phyloP scores from a whole-genome alignment of 2,113 vertebrate genomes.

The Aythya baeri region DNA sequence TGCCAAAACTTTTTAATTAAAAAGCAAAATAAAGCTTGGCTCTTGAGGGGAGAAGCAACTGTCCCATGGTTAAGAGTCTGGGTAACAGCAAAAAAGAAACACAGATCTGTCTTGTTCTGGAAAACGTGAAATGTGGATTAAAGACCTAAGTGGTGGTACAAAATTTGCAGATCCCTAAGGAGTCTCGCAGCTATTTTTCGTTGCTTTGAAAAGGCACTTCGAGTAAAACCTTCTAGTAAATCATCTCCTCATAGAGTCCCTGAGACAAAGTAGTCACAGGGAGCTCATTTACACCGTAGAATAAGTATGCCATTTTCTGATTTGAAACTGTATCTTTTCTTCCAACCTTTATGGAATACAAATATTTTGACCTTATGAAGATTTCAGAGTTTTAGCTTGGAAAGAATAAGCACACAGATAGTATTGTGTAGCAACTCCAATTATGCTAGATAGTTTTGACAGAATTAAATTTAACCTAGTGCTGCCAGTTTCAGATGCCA shows the following conservation, averaged over 20 bases:
- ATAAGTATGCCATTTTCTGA: neutral
- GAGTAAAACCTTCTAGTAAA: neutral
- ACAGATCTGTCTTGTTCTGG: neutral
- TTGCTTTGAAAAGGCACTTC: neutral
- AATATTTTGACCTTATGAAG: neutral
- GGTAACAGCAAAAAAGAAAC: neutral
- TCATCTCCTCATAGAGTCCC: neutral
- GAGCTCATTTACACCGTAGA: neutral
- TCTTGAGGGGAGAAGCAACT: neutral
- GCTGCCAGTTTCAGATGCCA: constrained; percentile 45
- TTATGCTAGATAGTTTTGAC: neutral
- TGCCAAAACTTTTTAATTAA: neutral
- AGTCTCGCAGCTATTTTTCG: neutral
- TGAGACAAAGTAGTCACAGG: neutral
- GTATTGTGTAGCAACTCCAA: neutral
- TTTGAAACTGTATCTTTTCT: neutral
- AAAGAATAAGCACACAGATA: neutral
- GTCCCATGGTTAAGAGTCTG: neutral
- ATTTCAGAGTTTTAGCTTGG: neutral
- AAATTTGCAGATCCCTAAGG: neutral
- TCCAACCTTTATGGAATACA: neutral
- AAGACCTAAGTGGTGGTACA: neutral
- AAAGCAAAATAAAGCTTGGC: neutral
- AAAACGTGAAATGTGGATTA: neutral
- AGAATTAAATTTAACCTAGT: constrained; percentile 38